Percentiles rank a stretch among this genome's conserved stretches.
phyloP scores from a whole-genome alignment of 1,140 invertebrate species.

The Procambarus clarkii region DNA sequence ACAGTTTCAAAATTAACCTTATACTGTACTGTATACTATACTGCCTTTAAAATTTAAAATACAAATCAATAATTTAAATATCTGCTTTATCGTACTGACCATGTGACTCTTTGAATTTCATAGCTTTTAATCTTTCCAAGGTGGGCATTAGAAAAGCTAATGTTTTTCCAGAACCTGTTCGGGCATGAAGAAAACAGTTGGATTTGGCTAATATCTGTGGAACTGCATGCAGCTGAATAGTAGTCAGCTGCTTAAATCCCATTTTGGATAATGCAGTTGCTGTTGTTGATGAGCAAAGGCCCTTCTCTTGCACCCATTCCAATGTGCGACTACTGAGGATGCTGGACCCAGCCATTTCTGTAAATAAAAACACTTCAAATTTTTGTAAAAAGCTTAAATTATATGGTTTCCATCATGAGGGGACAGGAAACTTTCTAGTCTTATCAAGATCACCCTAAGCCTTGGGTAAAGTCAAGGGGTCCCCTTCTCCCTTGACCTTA shows the following conservation, averaged over 20 bases:
- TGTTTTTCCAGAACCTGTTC: conserved; percentile 47
- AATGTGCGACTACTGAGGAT: conserved; percentile 35
- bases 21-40: background rate
- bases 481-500: too few relatives aligned
- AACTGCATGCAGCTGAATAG: conserved; percentile 27
- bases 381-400: background rate
- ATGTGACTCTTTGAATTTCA: conserved; percentile 45
- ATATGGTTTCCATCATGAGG: too few relatives aligned
- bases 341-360: conserved; percentile 30
- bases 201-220: conserved; percentile 16
- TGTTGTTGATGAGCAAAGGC: conserved; percentile 12
- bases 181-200: conserved; percentile 32
- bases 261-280: background rate
- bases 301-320: conserved; percentile 45
- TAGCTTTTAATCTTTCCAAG: conserved; percentile 36
- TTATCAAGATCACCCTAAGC: too few relatives aligned
- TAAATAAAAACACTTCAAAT: background rate
- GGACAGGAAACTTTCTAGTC: too few relatives aligned
- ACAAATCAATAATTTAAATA: too few relatives aligned
- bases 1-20: background rate
- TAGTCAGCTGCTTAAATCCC: conserved; percentile 20
- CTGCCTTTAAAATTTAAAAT: too few relatives aligned
- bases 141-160: conserved; percentile 33
- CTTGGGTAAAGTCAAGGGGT: too few relatives aligned
- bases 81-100: background rate